These are phyloP conservation scores for Tonatia bakeri DNA, from an alignment of 2,113 vertebrate species.

Conservation along the genomic window DNA sequence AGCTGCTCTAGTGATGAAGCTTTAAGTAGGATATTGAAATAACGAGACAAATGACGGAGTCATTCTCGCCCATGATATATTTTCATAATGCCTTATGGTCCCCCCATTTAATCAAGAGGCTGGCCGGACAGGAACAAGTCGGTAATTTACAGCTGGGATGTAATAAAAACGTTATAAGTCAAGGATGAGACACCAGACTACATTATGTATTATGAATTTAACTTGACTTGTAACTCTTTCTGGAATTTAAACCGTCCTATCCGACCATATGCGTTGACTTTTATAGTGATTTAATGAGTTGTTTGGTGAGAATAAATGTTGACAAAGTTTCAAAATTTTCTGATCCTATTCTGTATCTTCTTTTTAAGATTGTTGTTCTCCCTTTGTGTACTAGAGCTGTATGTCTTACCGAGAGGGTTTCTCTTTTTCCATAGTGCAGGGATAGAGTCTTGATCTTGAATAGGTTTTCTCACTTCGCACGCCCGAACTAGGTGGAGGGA, in stretches of 20 bases:
- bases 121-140: slow-evolving; percentile 61
- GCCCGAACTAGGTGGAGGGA: neutral
- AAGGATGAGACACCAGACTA: slow-evolving; percentile 51
- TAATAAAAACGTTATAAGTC: slow-evolving; percentile 72
- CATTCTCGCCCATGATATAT: slow-evolving; percentile 68
- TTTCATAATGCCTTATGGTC: slow-evolving; percentile 54
- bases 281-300: slow-evolving; percentile 76
- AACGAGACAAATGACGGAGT: slow-evolving; percentile 69
- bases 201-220: slow-evolving; percentile 56
- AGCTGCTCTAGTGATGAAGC: slow-evolving; percentile 72
- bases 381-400: slow-evolving; percentile 20
- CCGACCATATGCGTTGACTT: slow-evolving; percentile 61
- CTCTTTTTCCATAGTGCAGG: neutral
- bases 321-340: slow-evolving; percentile 63
- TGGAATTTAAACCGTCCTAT: slow-evolving; percentile 68
- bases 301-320: slow-evolving; percentile 76
- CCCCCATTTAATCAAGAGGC: slow-evolving; percentile 74
- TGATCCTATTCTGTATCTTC: neutral
- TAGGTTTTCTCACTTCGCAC: neutral
- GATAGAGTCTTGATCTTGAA: neutral
- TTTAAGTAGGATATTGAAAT: slow-evolving; percentile 76
- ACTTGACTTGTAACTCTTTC: slow-evolving; percentile 68
- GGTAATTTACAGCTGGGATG: slow-evolving; percentile 71
- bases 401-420: neutral
- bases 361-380: neutral